Evolutionary conservation across 1,140 invertebrate genomes (phyloP).

Genomic region (Tetragonula clypearis): DNA sequence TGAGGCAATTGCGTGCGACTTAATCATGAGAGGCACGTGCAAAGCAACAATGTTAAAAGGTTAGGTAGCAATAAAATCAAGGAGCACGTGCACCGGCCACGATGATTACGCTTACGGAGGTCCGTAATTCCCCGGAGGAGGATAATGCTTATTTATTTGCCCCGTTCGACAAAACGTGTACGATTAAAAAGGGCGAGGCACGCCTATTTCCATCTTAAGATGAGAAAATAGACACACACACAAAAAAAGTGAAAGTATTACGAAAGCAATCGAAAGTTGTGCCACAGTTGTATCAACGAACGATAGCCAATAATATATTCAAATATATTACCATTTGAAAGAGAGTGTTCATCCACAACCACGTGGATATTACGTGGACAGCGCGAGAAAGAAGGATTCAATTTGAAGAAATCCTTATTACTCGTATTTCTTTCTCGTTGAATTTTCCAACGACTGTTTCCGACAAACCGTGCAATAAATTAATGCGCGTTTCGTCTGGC

Average conservation of each 20-base stretch:
- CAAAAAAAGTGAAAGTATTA: neutral
- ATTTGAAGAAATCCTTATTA: neutral
- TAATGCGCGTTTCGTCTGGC: neutral
- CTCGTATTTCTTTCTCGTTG: neutral
- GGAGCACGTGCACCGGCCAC: neutral
- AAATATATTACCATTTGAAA: neutral
- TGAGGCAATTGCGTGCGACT: constrained; percentile 7
- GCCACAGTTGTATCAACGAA: too few species aligned
- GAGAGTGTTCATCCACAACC: neutral
- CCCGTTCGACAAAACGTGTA: neutral
- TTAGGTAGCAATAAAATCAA: constrained; percentile 1
- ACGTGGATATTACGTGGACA: too few species aligned
- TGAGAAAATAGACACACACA: neutral
- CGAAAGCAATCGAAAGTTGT: neutral
- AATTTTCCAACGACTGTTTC: neutral
- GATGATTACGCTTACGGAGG: neutral
- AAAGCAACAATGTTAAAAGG: constrained; percentile 32
- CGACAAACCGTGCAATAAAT: neutral
- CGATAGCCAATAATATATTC: too few species aligned
- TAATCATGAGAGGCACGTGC: neutral
- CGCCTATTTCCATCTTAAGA: neutral
- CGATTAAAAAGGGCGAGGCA: too few species aligned
- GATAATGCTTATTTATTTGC: neutral
- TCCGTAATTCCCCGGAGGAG: neutral
- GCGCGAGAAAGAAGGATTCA: neutral